Evolutionary conservation across 2,888 invertebrate species (phyloP), one percentile per base, ranked within the genome.

Genomic region (Limenitis camilla): DNA sequence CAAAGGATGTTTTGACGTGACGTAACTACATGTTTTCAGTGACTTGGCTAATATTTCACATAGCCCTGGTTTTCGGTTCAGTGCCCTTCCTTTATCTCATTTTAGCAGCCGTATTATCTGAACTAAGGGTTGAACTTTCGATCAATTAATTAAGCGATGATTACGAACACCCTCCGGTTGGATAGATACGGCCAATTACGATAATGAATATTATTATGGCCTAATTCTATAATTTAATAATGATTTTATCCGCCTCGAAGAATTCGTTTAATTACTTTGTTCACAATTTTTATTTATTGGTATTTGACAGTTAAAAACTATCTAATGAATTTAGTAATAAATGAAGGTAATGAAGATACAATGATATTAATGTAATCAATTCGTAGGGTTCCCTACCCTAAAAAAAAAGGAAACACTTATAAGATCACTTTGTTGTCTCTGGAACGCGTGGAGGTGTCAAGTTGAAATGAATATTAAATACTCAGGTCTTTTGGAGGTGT

Each of bases 101-200:
- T 75, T 74, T 73, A 78, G 80, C 84, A 81, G 79, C 72, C 79
- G 70, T 81, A 81, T 80, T 81, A 81, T 79, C 77, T 78, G 81
- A 78, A 75, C 76, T 67, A 74, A 75, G 81, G 83, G 82, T 74
- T 81, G 76, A 83, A 82, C 75, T 85, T 85, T 84, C 84, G 74
- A 87, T 87, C 84, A 84, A 86, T 87, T 87, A 85, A 86, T 87
- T 86, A 83, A 73, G 71, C 75, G 74, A 73, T 80, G 81, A 81
- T 82, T 82, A 80, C 71, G 68, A 71, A 69, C 73, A 61, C 79
- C 70, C 74, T 65, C 59, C 74, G 75, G 78, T 73, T 71, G 68
- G 55, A 63, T 61, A 74, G 71, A 73, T 74, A 73, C 69, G 68
- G 73, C 57, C 73, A 71, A 78, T 81, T 78, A 80, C 73, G 71